Conservation (phyloP, 1,140 invertebrate genomes). For the Zaprionus tsacasi region DNA sequence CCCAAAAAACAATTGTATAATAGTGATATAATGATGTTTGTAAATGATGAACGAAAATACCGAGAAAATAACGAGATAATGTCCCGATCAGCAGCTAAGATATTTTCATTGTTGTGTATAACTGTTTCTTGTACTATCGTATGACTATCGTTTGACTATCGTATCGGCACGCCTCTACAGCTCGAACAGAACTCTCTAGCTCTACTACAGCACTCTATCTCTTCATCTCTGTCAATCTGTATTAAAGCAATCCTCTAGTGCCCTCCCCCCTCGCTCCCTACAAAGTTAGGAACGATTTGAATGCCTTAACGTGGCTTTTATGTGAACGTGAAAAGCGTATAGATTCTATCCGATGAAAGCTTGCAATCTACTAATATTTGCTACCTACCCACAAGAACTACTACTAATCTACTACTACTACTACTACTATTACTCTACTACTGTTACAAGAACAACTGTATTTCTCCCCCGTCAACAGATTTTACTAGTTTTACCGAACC, state of each 20-base stretch:
- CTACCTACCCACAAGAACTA: background rate
- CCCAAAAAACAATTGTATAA: slow-evolving; percentile 2
- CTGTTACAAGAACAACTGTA: slow-evolving; percentile 30
- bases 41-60: slow-evolving; percentile 35
- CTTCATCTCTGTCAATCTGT: slow-evolving; percentile 69
- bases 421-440: slow-evolving; percentile 18
- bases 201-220: slow-evolving; percentile 8
- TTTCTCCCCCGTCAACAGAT: slow-evolving; percentile 41
- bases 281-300: slow-evolving; percentile 64
- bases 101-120: slow-evolving; percentile 12
- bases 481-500: slow-evolving; percentile 58
- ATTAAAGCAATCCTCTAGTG: slow-evolving; percentile 73
- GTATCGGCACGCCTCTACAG: slow-evolving; percentile 7
- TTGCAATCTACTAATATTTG: slow-evolving; percentile 11
- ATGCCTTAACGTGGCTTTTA: slow-evolving; percentile 75
- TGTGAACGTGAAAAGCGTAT: slow-evolving; percentile 50
- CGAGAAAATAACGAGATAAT: slow-evolving; percentile 33
- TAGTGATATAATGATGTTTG: slow-evolving; percentile 9
- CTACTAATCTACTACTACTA: slow-evolving; percentile 7
- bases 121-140: slow-evolving; percentile 8
- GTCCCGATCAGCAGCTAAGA: slow-evolving; percentile 20
- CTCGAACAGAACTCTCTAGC: background rate
- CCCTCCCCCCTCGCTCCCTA: slow-evolving; percentile 63
- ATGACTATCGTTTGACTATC: slow-evolving; percentile 7
- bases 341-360: slow-evolving; percentile 33